Evolutionary conservation across 2,888 invertebrate genomes (phyloP).

Genomic region (Cremastinae sp.): DNA sequence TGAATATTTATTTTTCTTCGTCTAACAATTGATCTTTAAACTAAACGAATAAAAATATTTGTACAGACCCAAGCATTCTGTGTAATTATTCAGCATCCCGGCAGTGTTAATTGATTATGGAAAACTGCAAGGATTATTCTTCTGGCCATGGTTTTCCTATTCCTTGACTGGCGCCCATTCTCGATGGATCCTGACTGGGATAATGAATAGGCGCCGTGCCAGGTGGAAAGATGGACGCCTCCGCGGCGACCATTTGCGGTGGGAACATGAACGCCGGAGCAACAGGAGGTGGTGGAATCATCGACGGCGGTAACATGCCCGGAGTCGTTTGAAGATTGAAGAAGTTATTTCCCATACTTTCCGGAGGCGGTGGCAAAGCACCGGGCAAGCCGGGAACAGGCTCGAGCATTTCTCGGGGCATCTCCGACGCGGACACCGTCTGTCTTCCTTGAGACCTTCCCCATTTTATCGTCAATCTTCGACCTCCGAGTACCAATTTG

Average conservation of each 20-base stretch:
- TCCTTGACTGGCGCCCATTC: constrained; percentile 87
- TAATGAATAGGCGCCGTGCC: constrained; percentile 89
- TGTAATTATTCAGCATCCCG: no score
- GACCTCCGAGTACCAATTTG: constrained; percentile 91
- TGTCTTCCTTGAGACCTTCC: constrained; percentile 95
- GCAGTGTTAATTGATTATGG: no score
- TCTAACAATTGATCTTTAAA: no score
- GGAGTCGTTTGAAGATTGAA: constrained; percentile 83
- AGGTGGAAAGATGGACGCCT: constrained; percentile 80
- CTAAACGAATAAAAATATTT: no score
- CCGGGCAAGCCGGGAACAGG: constrained; percentile 91
- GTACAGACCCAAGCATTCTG: no score
- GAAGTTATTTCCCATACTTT: constrained; percentile 85
- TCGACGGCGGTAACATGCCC: constrained; percentile 77
- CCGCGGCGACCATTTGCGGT: constrained; percentile 79
- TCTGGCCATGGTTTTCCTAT: constrained; percentile 79
- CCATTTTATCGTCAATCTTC: constrained; percentile 98
- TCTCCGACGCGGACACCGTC: constrained; percentile 80
- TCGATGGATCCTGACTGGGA: constrained; percentile 97
- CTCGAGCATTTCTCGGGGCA: constrained; percentile 84
- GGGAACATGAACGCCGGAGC: constrained; percentile 80
- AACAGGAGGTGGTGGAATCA: constrained; percentile 80
- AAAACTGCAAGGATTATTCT: constrained; percentile 71
- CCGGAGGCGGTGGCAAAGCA: constrained; percentile 84
- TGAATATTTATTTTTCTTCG: no score